Conservation (phyloP, 2,888 invertebrate species). For the Drosophila rellima region DNA sequence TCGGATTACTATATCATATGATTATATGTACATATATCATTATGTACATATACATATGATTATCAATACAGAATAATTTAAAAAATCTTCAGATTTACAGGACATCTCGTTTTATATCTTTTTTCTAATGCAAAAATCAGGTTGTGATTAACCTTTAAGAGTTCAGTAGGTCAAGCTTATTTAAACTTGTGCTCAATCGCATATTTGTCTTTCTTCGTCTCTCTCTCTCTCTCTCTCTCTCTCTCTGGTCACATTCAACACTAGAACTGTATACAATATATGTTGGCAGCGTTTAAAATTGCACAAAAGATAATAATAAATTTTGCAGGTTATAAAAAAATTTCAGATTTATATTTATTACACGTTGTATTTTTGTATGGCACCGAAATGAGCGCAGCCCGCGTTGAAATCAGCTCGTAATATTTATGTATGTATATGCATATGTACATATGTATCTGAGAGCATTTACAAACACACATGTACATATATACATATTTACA, state of each 20-base stretch:
- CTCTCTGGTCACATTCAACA: constrained; percentile 12
- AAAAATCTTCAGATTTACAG: too few species aligned
- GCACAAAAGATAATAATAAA: constrained; percentile 42
- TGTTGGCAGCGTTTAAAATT: constrained; percentile 43
- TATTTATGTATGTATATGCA: background rate
- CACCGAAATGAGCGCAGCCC: constrained; percentile 42
- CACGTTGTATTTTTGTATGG: constrained; percentile 46
- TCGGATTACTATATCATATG: too few species aligned
- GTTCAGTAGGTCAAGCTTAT: background rate
- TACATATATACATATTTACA: constrained; percentile 1
- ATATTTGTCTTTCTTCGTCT: background rate
- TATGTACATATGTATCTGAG: constrained; percentile 5
- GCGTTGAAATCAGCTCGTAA: constrained; percentile 24
- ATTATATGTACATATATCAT: too few species aligned
- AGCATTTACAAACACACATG: constrained; percentile 4
- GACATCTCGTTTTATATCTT: too few species aligned
- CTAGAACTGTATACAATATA: constrained; percentile 1
- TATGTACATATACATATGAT: too few species aligned
- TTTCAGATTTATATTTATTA: constrained; percentile 56
- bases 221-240: background rate
- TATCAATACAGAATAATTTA: too few species aligned
- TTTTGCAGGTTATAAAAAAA: constrained; percentile 37
- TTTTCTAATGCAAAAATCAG: too few species aligned
- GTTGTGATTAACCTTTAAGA: too few species aligned
- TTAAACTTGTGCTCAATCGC: background rate